Base-by-base conservation (phyloP, 2,113 vertebrate genomes). In the Candoia aspera region DNA sequence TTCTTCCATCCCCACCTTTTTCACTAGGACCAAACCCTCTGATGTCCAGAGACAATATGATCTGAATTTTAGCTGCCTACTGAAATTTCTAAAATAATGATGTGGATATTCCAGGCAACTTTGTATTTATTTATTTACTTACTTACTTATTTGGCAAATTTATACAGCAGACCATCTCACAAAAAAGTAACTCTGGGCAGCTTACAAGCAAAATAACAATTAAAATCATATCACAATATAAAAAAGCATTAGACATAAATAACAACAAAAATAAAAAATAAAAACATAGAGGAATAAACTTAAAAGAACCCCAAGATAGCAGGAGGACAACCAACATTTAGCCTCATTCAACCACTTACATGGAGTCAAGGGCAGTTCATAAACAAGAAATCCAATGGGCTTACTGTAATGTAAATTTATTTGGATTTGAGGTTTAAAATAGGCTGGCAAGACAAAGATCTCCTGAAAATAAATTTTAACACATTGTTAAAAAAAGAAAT, bases 401-500 rank as follows among this genome's bases (percentile, higher is more conserved):
- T 60, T 85, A 49, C 2, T 42, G 26, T 26, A 60, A 33, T 15
- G 11, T 53, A 90, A 93, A 21, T 93, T 68, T 83, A 23, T 79
- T 83, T 42, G 42, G 88, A 53, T 79, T 93, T 58, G 90, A 13
- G 0, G 1, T 29, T 9, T 58, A 96, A 79, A 46, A n/a, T 21
- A 88, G 23, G 84, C 33, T 68, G 46, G 23, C 62, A 88, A 79
- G 15, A 17, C 24, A 83, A 55, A 23, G 37, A 23, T 26, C 0
- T 93, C 88, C 49, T 94, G 86, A 62, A 93, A 95, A 95, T 1
- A 85, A 84, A 87, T 19, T 58, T 87, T 88, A 87, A 42, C 79
- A 79, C 4, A 91, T 12, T 26, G 87, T 57, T 59, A 90, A 92
- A 42, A 79, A 53, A 89, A 42, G 42, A 42, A 87, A 88, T 21